Conservation (phyloP, 2,888 invertebrate genomes). For the Trypoxylon attenuatum region DNA sequence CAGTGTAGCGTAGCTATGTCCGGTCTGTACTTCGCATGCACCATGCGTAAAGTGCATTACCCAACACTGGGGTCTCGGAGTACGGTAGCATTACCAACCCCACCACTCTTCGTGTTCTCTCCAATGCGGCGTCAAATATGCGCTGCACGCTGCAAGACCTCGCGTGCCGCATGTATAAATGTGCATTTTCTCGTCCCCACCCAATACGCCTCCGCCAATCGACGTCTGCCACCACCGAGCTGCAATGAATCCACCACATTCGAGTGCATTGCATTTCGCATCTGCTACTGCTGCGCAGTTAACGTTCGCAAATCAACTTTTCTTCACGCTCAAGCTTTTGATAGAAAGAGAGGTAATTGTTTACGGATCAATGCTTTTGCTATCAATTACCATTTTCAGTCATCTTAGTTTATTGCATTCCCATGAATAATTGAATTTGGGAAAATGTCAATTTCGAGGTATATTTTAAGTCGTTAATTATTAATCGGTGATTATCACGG, state of each 20-base stretch:
- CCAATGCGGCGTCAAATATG: constrained; percentile 42
- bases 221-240: constrained; percentile 16
- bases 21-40: constrained; percentile 38
- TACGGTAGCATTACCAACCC: constrained; percentile 33
- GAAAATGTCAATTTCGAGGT: too few species aligned
- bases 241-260: constrained; percentile 20
- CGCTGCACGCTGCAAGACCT: constrained; percentile 42
- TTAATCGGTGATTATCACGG: too few species aligned
- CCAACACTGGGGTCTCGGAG: too few species aligned
- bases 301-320: too few species aligned
- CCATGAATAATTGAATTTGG: too few species aligned
- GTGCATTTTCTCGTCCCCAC: constrained; percentile 47
- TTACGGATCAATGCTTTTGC: too few species aligned
- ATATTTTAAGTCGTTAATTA: too few species aligned
- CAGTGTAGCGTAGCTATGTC: constrained; percentile 62
- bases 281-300: neutral
- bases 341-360: too few species aligned
- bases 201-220: constrained; percentile 41
- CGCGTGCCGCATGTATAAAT: constrained; percentile 44
- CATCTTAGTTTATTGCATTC: too few species aligned
- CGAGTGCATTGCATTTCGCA: neutral
- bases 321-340: too few species aligned
- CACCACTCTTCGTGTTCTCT: constrained; percentile 39
- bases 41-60: constrained; percentile 42
- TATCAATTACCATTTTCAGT: too few species aligned